These are phyloP conservation scores for Phaenicophaeus curvirostris DNA, from an alignment of 2,797 vertebrate genomes.

Conservation along the genomic window DNA sequence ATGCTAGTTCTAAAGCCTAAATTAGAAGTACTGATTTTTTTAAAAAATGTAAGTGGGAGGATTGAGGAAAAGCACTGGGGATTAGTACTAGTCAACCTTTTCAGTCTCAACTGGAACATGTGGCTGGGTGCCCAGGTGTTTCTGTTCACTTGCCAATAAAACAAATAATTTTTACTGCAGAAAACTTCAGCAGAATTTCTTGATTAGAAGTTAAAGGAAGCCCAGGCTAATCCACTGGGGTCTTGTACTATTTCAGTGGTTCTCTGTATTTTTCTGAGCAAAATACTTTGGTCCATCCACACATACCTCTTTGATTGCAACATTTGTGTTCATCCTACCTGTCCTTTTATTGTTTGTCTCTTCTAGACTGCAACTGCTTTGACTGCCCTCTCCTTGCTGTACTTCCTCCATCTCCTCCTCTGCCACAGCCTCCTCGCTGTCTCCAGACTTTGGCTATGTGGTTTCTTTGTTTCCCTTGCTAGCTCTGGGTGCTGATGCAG, in stretches of 20 bases:
- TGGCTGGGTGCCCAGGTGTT: not conserved
- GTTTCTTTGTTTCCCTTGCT: not conserved
- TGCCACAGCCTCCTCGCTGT: not conserved
- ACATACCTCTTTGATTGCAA: not conserved
- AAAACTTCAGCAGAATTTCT: not conserved
- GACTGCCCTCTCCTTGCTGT: not conserved
- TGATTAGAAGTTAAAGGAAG: not conserved
- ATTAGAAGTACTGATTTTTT: not conserved
- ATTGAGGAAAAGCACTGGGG: not conserved
- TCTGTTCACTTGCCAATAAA: not conserved
- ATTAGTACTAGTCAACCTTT: not conserved
- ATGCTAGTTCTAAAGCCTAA: not conserved
- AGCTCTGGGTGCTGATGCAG: not conserved
- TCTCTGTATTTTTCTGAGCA: not conserved
- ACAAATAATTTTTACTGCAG: not conserved
- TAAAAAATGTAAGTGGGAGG: not conserved
- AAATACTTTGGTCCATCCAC: not conserved
- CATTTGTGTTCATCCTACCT: not conserved
- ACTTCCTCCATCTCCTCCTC: not conserved
- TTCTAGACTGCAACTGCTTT: not conserved
- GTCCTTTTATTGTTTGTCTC: not conserved
- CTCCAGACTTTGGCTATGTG: fast-evolving
- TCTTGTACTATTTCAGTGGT: not conserved
- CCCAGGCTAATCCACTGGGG: not conserved
- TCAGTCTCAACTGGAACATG: not conserved